Evolutionary conservation across 2,888 invertebrate species (phyloP).

Genomic region (Cheilosia urbana): DNA sequence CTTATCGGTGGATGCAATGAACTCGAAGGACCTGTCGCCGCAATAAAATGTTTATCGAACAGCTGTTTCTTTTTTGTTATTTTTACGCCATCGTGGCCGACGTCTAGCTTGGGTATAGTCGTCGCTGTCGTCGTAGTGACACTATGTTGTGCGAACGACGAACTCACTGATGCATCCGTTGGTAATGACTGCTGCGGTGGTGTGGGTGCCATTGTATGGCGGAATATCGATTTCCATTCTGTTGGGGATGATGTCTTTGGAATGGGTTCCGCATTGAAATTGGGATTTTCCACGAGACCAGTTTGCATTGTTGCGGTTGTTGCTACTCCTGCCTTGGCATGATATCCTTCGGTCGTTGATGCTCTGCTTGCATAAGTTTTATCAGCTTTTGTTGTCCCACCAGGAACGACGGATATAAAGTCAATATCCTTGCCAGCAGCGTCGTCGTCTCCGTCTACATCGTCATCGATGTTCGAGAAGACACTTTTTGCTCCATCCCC

Average conservation of each 20-base stretch:
- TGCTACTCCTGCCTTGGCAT: conserved; percentile 43
- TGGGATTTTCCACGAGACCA: conserved; percentile 64
- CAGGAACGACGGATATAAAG: conserved; percentile 60
- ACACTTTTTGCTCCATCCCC: conserved; percentile 21
- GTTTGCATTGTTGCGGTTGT: conserved; percentile 64
- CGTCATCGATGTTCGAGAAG: conserved; percentile 40
- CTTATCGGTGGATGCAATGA: conserved; percentile 51
- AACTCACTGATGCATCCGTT: conserved; percentile 57
- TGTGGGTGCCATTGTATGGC: conserved; percentile 22
- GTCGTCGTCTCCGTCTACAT: conserved; percentile 24
- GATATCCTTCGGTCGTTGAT: conserved; percentile 58
- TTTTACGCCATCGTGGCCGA: conserved; percentile 83
- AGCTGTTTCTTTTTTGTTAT: conserved; percentile 82
- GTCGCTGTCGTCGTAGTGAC: conserved; percentile 15
- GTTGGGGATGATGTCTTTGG: conserved; percentile 34
- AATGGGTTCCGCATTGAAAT: conserved; percentile 57
- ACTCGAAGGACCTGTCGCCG: conserved; percentile 53
- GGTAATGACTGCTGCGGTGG: conserved; percentile 57
- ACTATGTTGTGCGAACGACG: conserved; percentile 31
- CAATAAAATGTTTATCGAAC: conserved; percentile 79
- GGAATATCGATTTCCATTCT: conserved; percentile 54
- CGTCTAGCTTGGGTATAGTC: conserved; percentile 66
- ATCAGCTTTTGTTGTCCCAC: conserved; percentile 62
- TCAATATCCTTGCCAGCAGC: conserved; percentile 69
- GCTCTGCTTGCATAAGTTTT: conserved; percentile 62